A percentile compares a stretch with the other conserved stretches of the same genome.
Evolutionary conservation across 2,888 invertebrate genomes (phyloP).

Genomic region (Pterobdella sp.): DNA sequence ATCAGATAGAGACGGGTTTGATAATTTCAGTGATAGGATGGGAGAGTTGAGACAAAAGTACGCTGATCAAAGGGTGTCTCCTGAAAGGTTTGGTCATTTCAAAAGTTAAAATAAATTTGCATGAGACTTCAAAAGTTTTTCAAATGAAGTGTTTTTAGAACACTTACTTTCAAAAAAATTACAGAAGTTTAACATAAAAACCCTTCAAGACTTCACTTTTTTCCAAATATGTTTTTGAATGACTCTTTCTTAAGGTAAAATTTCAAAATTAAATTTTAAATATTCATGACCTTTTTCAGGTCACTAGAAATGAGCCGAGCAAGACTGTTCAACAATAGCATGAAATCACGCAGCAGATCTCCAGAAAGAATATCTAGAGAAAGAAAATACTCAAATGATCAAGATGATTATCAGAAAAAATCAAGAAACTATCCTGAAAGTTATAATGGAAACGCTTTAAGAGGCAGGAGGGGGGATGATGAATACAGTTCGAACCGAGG

Average conservation of each 20-base stretch:
- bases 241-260: no score
- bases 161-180: no score
- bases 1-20: not conserved
- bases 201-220: not conserved
- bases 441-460: not conserved
- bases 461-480: not conserved
- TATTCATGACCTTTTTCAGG: not conserved
- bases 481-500: not conserved
- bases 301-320: conserved; percentile 7
- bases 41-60: conserved; percentile 6
- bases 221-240: not conserved
- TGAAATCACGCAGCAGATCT: conserved; percentile 11
- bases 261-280: not conserved
- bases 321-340: not conserved
- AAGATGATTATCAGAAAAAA: no score
- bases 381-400: conserved; percentile 1
- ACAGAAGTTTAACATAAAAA: no score
- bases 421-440: no score
- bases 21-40: not conserved
- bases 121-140: no score
- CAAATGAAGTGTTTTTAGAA: no score
- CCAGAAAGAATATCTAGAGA: not conserved
- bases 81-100: no score
- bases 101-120: no score
- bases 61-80: conserved; percentile 1